These are phyloP conservation scores for Hymenopus coronatus DNA, from an alignment of 2,888 invertebrate species.

Conservation along the genomic window DNA sequence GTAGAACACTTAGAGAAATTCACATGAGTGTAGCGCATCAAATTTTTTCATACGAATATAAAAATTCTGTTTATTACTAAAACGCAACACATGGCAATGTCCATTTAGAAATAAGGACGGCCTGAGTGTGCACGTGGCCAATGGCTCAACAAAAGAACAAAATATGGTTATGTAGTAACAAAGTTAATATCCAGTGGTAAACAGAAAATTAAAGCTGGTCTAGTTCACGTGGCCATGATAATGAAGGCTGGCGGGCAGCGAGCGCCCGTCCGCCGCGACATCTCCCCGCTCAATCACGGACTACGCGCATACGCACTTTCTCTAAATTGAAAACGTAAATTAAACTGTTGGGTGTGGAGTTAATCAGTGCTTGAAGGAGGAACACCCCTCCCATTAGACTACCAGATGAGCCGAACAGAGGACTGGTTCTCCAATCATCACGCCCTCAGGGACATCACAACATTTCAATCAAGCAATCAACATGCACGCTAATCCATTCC, in stretches of 20 bases:
- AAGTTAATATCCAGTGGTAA: neutral
- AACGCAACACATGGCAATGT: too few species aligned
- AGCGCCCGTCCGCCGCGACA: neutral
- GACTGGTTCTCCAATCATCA: constrained; percentile 25
- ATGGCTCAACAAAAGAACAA: too few species aligned
- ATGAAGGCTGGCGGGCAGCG: neutral
- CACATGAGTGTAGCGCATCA: too few species aligned
- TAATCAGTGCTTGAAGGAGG: constrained; percentile 26
- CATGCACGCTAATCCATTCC: constrained; percentile 19
- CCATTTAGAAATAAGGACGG: too few species aligned
- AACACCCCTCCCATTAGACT: constrained; percentile 26
- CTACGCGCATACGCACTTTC: constrained; percentile 3
- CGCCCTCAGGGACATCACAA: constrained; percentile 27
- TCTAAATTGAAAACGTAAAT: constrained; percentile 32
- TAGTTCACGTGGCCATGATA: constrained; percentile 1
- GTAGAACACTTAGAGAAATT: too few species aligned
- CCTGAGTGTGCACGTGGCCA: too few species aligned
- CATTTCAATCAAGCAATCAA: constrained; percentile 31
- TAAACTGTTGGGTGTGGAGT: constrained; percentile 32
- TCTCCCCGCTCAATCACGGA: neutral
- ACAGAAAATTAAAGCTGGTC: neutral
- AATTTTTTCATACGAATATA: too few species aligned
- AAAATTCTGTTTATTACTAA: too few species aligned
- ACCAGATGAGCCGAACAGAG: constrained; percentile 32
- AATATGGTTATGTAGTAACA: too few species aligned